Evolutionary conservation across 2,113 vertebrate genomes (phyloP).

Genomic region (Hippolais icterina): DNA sequence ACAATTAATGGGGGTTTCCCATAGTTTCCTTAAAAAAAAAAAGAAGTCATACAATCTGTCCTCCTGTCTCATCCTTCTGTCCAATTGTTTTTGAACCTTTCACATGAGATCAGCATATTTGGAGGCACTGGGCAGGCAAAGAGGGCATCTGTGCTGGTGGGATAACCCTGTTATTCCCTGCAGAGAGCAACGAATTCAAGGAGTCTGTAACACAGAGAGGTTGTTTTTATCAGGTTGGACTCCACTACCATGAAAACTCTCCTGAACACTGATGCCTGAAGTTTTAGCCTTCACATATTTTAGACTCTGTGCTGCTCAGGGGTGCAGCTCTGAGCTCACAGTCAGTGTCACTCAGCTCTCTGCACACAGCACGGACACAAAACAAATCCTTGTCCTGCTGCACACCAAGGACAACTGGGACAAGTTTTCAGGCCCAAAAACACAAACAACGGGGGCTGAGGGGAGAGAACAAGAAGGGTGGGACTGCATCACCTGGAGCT

Average conservation of each 20-base stretch:
- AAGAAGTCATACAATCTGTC: neutral
- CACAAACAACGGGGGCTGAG: too few relatives aligned
- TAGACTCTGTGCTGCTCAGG: too few relatives aligned
- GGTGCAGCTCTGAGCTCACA: neutral
- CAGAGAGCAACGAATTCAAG: neutral
- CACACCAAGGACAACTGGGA: too few relatives aligned
- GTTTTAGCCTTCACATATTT: neutral
- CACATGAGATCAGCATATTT: neutral
- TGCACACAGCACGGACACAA: neutral
- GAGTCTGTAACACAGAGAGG: neutral
- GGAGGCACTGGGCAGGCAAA: neutral
- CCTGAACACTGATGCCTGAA: neutral
- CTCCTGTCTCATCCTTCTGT: neutral
- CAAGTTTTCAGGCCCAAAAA: too few relatives aligned
- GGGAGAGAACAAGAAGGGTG: too few relatives aligned
- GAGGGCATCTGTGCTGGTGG: neutral
- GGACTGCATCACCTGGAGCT: too few relatives aligned
- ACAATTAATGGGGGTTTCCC: neutral
- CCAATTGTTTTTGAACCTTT: neutral
- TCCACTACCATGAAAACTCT: neutral
- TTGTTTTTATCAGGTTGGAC: neutral
- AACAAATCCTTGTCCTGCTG: neutral
- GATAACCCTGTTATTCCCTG: neutral
- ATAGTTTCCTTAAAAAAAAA: neutral
- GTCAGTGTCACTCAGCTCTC: neutral